These are phyloP conservation scores for Glossosoma conforme DNA, from an alignment of 1,140 invertebrate genomes.

Conservation along the genomic window DNA sequence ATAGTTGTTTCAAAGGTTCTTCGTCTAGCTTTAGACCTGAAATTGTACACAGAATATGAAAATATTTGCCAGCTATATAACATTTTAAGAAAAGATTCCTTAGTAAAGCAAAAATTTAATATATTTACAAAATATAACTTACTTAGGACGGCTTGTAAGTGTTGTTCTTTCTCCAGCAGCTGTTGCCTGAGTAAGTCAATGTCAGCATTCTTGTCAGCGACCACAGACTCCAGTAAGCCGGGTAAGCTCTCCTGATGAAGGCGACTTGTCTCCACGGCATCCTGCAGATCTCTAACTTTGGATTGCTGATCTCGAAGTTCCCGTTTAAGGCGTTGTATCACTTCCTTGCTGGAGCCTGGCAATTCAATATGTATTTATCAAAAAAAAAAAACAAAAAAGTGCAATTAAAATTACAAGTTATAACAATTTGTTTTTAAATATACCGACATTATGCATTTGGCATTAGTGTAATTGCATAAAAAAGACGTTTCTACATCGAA, in stretches of 20 bases:
- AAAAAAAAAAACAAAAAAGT: slow-evolving; percentile 5
- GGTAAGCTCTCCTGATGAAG: slow-evolving; percentile 42
- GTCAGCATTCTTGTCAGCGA: slow-evolving; percentile 64
- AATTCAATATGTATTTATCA: neutral
- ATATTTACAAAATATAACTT: slow-evolving; percentile 2
- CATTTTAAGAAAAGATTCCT: neutral
- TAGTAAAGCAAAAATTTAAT: neutral
- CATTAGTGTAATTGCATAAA: neutral
- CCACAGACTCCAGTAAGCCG: slow-evolving; percentile 56
- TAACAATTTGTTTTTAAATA: neutral
- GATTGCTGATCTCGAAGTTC: slow-evolving; percentile 50
- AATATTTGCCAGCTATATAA: neutral
- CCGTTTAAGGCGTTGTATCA: slow-evolving; percentile 51
- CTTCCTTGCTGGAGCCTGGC: slow-evolving; percentile 37
- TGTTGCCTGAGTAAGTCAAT: slow-evolving; percentile 58
- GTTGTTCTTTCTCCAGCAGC: slow-evolving; percentile 47
- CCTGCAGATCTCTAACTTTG: slow-evolving; percentile 52
- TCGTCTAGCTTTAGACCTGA: slow-evolving; percentile 54
- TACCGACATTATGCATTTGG: too few species aligned
- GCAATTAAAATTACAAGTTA: neutral
- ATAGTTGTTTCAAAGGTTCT: slow-evolving; percentile 39
- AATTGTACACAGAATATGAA: neutral
- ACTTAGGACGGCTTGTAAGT: slow-evolving; percentile 35
- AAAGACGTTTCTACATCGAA: too few species aligned
- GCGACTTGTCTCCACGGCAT: slow-evolving; percentile 38